Evolutionary conservation across 2,113 vertebrate species (phyloP).

Genomic region (Dicaeum eximium): DNA sequence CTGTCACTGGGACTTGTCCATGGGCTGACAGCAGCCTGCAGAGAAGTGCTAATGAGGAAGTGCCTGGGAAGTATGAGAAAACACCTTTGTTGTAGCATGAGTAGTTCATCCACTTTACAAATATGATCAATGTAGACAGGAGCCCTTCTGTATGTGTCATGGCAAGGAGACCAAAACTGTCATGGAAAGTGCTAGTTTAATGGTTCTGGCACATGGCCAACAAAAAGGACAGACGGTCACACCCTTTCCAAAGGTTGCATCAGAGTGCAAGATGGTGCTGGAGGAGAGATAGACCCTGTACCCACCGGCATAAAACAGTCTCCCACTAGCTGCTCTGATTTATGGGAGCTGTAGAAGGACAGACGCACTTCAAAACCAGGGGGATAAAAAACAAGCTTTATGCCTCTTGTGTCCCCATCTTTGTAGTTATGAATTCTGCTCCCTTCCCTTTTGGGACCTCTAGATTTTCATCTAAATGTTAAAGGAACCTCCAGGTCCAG

Average conservation of each 20-base stretch:
- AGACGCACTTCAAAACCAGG: not conserved
- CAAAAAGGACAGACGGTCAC: not conserved
- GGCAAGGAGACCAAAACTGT: not conserved
- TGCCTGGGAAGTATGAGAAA: not conserved
- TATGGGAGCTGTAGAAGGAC: not conserved
- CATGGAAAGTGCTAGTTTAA: not conserved
- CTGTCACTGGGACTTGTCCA: not conserved
- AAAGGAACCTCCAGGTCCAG: not conserved
- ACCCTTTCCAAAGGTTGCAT: fast-evolving
- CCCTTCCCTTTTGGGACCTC: not conserved
- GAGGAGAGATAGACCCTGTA: not conserved
- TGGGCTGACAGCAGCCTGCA: not conserved
- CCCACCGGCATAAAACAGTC: not conserved
- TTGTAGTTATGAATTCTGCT: not conserved
- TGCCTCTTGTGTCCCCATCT: not conserved
- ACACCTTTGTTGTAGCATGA: not conserved
- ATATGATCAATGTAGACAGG: not conserved
- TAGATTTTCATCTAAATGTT: not conserved
- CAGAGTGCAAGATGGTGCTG: not conserved
- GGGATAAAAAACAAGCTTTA: not conserved
- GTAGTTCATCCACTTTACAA: not conserved
- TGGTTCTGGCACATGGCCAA: not conserved
- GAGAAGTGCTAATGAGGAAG: not conserved
- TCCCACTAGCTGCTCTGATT: not conserved
- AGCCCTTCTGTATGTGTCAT: not conserved